Percentiles rank a stretch among this genome's conserved stretches.
These are phyloP conservation scores for Chelonus insularis DNA, from an alignment of 1,140 invertebrate genomes.

Conservation along the genomic window DNA sequence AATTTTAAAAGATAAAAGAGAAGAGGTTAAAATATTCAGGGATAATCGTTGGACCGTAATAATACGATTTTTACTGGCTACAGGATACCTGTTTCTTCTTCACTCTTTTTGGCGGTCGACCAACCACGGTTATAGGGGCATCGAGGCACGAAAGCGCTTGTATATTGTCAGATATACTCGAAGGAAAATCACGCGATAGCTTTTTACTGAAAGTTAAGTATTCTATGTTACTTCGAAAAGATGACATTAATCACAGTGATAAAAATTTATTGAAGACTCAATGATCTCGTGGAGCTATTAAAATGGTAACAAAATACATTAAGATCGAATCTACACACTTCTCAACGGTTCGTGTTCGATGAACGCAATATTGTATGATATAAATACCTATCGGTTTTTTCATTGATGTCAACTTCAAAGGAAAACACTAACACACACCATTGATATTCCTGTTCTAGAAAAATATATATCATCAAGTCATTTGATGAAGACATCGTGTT, in stretches of 20 bases:
- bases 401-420: too few relatives aligned
- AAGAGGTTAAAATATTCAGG: not conserved
- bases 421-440: too few relatives aligned
- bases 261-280: constrained; percentile 12
- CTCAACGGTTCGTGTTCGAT: too few relatives aligned
- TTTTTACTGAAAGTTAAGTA: constrained; percentile 13
- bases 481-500: too few relatives aligned
- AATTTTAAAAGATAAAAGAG: not conserved
- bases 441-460: too few relatives aligned
- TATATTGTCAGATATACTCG: constrained; percentile 7
- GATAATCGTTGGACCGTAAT: constrained; percentile 10
- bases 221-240: not conserved
- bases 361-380: too few relatives aligned
- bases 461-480: too few relatives aligned
- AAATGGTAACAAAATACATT: not conserved
- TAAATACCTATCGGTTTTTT: too few relatives aligned
- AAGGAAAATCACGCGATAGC: constrained; percentile 20
- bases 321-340: too few relatives aligned
- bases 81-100: not conserved
- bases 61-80: constrained; percentile 14
- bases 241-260: constrained; percentile 20
- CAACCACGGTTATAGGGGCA: not conserved
- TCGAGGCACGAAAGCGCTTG: constrained; percentile 7
- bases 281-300: not conserved
- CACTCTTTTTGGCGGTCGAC: not conserved